A percentile compares a stretch with the other conserved stretches of the same genome.
phyloP scores from a whole-genome alignment of 1,140 invertebrate genomes.

The Heliconius hewitsoni region DNA sequence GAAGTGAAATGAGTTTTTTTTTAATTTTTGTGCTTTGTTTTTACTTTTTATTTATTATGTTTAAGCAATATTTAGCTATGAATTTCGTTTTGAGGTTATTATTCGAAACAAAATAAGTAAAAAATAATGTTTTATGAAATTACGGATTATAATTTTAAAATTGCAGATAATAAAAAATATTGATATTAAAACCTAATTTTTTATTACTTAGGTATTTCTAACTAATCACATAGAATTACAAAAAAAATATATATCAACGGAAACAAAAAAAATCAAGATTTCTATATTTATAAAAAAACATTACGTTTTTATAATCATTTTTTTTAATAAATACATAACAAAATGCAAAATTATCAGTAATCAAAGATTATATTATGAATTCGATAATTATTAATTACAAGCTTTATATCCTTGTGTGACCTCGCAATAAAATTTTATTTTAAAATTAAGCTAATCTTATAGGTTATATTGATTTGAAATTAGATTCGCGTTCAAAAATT shows the following conservation, averaged over 20 bases:
- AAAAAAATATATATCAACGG: background rate
- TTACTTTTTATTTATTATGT: no score
- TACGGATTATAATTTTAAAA: background rate
- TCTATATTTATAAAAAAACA: background rate
- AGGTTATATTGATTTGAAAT: slow-evolving; percentile 19
- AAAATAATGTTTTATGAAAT: background rate
- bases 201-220: background rate
- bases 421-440: slow-evolving; percentile 27
- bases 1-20: background rate
- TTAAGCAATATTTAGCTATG: no score
- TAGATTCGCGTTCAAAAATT: slow-evolving; percentile 32
- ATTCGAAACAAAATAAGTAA: background rate
- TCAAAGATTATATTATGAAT: no score
- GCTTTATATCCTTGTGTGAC: slow-evolving; percentile 22
- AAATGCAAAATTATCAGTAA: background rate
- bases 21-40: no score
- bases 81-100: no score
- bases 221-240: background rate
- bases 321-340: slow-evolving; percentile 5
- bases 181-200: background rate
- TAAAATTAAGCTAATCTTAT: slow-evolving; percentile 27
- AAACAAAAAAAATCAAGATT: no score
- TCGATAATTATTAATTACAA: slow-evolving; percentile 11
- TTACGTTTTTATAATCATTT: slow-evolving; percentile 19
- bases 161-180: background rate